phyloP scores from a whole-genome alignment of 2,888 invertebrate species.

The Brenthis ino region DNA sequence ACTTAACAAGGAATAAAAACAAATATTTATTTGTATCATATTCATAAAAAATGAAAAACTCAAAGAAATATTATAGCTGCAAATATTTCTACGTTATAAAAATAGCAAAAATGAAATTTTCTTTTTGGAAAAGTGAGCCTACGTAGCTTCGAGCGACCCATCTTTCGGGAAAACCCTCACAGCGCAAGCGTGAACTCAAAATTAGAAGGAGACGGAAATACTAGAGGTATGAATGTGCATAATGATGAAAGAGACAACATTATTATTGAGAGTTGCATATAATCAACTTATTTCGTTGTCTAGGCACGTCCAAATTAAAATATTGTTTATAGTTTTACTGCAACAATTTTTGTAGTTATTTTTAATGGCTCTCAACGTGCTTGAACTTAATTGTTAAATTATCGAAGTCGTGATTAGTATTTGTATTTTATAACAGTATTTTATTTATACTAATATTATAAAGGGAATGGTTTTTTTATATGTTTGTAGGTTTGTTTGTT shows the following conservation, averaged over 20 bases:
- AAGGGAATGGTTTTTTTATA: too few relatives aligned
- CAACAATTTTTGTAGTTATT: constrained; percentile 30
- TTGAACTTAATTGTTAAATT: neutral
- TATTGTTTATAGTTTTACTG: constrained; percentile 31
- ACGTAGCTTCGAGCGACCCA: constrained; percentile 70
- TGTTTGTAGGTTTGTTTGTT: too few relatives aligned
- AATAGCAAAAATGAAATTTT: neutral
- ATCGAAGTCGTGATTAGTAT: neutral
- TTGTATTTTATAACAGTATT: too few relatives aligned
- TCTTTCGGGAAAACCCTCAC: constrained; percentile 67
- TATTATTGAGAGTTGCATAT: constrained; percentile 58
- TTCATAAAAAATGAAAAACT: too few relatives aligned
- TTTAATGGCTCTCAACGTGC: neutral
- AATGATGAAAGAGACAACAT: constrained; percentile 51
- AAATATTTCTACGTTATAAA: neutral
- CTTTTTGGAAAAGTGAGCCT: constrained; percentile 46
- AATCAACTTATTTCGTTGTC: constrained; percentile 68
- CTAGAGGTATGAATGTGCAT: constrained; percentile 29
- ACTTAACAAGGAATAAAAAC: too few relatives aligned
- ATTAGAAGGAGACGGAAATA: constrained; percentile 54
- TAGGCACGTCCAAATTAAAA: constrained; percentile 68
- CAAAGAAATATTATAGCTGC: too few relatives aligned
- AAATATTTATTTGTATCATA: too few relatives aligned
- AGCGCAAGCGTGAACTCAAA: constrained; percentile 72
- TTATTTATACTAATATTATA: too few relatives aligned